Evolutionary conservation across 1,140 invertebrate genomes (phyloP), one percentile per base, ranked within the genome.

Genomic region (Asobara japonica): DNA sequence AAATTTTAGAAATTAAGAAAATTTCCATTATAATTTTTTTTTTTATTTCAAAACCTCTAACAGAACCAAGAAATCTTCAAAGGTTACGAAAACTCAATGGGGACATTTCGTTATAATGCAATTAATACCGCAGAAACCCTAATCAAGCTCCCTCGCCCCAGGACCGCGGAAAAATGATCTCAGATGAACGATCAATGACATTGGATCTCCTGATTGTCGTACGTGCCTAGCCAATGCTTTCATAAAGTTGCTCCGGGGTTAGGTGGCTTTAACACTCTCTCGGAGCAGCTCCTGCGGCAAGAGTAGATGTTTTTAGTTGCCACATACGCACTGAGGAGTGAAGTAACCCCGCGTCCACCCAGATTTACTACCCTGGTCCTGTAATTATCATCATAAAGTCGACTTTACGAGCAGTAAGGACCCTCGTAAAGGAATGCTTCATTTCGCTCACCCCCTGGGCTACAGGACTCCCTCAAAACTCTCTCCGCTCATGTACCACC

Each of bases 321-420:
- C 60, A 30, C 60, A 62, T 10, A 31, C 60, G 29, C 60, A 62
- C 27, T 7, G 6, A 20, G n/a, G 22, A 36, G 18, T 27, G 22
- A n/a, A 36, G 27, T 27, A 29, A 38, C 65, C 33, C 20, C n/a
- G 45, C 18, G 69, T 64, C 77, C 80, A 80, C 82, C 81, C 84
- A 84, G 85, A 88, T 88, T 88, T 87, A 88, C 84, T 86, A 82
- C 85, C 79, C 80, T 86, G 84, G 72, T 83, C 79, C 84, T 87
- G 86, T 89, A 89, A 89, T 89, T 89, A 89, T 89, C 89, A 89
- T 89, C 88, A 89, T 89, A 89, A 89, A 89, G 88, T 89, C 88
- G 88, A 89, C 84, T 89, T 89, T 89, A 89, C 88, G 89, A 89
- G 87, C 89, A 85, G 87, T 87, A 88, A 87, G 85, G 86, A 87